Evolutionary conservation across 2,888 invertebrate species (phyloP).

Genomic region (Cyrtodaria siliqua): DNA sequence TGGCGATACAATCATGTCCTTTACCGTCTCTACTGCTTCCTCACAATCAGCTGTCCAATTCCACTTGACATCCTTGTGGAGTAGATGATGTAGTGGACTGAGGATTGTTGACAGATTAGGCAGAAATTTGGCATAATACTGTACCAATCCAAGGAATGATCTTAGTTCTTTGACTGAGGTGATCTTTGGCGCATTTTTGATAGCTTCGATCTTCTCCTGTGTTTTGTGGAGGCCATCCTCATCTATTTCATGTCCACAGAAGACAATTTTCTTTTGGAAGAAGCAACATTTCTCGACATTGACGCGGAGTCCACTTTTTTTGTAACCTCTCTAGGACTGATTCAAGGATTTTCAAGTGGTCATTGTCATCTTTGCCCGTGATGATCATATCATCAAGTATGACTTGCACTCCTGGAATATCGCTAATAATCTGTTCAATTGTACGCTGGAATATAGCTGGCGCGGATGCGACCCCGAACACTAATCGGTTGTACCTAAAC

Average conservation of each 20-base stretch:
- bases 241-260: constrained; percentile 26
- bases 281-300: constrained; percentile 36
- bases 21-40: constrained; percentile 35
- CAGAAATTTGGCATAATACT: constrained; percentile 39
- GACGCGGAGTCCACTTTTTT: constrained; percentile 15
- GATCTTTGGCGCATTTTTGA: constrained; percentile 14
- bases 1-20: constrained; percentile 66
- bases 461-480: constrained; percentile 63
- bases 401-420: constrained; percentile 43
- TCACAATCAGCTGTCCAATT: constrained; percentile 34
- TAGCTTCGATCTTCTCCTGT: constrained; percentile 23
- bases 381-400: constrained; percentile 41
- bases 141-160: constrained; percentile 22
- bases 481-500: constrained; percentile 58
- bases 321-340: constrained; percentile 15
- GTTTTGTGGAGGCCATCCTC: constrained; percentile 19
- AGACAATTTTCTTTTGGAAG: constrained; percentile 24
- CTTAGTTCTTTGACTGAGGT: constrained; percentile 22
- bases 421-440: constrained; percentile 66
- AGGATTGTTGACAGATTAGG: constrained; percentile 34
- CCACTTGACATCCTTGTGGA: constrained; percentile 32
- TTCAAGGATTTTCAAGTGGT: constrained; percentile 29
- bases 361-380: constrained; percentile 18
- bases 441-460: constrained; percentile 61
- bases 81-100: constrained; percentile 31